A percentile compares a stretch with the other conserved stretches of the same genome.
phyloP scores from a whole-genome alignment of 2,888 invertebrate genomes.

The Adineta ricciae region DNA sequence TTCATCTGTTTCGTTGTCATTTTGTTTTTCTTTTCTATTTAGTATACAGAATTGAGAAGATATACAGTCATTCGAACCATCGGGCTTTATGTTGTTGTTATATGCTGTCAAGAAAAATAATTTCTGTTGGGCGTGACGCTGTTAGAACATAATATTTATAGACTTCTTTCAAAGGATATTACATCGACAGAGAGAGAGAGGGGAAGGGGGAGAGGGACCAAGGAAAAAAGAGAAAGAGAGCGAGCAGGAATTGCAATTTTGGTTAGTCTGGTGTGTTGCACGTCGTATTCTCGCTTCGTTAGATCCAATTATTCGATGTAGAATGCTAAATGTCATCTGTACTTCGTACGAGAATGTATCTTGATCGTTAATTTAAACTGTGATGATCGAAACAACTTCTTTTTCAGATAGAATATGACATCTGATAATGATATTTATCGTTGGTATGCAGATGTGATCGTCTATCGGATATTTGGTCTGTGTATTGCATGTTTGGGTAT shows the following conservation, averaged over 20 bases:
- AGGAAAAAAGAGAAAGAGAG: no score
- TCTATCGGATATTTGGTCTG: background rate
- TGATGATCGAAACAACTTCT: no score
- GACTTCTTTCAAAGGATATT: background rate
- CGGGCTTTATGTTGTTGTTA: background rate
- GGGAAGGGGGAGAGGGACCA: background rate
- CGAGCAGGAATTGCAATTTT: background rate
- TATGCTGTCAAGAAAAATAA: background rate
- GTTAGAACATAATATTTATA: background rate
- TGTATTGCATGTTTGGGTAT: background rate
- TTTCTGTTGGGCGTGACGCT: background rate
- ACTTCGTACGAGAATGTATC: background rate
- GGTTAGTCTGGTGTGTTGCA: background rate
- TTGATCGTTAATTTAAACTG: no score
- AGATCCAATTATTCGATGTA: background rate
- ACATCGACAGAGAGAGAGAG: no score
- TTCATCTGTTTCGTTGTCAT: background rate
- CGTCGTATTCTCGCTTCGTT: background rate
- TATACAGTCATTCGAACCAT: background rate
- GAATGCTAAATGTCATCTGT: background rate
- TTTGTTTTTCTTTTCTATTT: background rate
- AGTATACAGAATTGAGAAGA: background rate
- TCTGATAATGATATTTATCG: background rate
- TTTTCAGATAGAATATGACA: background rate
- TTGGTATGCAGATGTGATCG: constrained; percentile 19